Conservation (phyloP, 1,140 invertebrate genomes). For the Drosophila erecta region DNA sequence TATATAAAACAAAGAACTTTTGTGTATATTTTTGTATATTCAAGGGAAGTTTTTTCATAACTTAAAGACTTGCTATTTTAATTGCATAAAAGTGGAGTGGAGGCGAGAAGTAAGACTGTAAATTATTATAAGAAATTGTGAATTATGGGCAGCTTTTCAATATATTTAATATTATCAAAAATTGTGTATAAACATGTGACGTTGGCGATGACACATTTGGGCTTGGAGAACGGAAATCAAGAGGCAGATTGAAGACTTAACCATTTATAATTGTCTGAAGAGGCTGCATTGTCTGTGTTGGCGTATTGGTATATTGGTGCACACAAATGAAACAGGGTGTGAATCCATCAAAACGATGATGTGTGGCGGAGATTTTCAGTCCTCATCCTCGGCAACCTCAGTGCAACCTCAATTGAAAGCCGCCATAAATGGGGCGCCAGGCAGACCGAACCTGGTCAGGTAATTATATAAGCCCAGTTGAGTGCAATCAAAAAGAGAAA, state of each 20-base stretch:
- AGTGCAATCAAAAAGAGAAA: conserved; percentile 45
- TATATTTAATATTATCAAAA: no score
- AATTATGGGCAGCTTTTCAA: no score
- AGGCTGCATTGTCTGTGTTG: conserved; percentile 34
- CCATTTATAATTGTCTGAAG: conserved; percentile 39
- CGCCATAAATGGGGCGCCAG: conserved; percentile 40
- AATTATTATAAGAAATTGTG: no score
- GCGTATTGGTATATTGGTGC: conserved; percentile 6
- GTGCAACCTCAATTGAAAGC: conserved; percentile 28
- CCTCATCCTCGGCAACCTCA: conserved; percentile 20
- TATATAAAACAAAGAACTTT: no score
- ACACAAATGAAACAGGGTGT: conserved; percentile 20
- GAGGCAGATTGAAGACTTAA: conserved; percentile 19
- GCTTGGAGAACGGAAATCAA: conserved; percentile 45
- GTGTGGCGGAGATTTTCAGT: conserved; percentile 8
- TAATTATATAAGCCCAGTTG: conserved; percentile 50
- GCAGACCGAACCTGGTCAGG: conserved; percentile 23
- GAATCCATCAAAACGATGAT: conserved; percentile 21
- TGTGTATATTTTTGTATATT: no score
- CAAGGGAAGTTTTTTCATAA: background rate
- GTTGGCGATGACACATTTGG: conserved; percentile 36
- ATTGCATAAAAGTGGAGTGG: conserved; percentile 6
- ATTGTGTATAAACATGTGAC: conserved; percentile 4
- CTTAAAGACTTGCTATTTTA: no score
- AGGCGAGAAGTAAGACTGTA: background rate